Percentiles rank a stretch among this genome's conserved stretches.
Evolutionary conservation across 1,140 invertebrate genomes (phyloP).

Genomic region (Nasonia giraulti): DNA sequence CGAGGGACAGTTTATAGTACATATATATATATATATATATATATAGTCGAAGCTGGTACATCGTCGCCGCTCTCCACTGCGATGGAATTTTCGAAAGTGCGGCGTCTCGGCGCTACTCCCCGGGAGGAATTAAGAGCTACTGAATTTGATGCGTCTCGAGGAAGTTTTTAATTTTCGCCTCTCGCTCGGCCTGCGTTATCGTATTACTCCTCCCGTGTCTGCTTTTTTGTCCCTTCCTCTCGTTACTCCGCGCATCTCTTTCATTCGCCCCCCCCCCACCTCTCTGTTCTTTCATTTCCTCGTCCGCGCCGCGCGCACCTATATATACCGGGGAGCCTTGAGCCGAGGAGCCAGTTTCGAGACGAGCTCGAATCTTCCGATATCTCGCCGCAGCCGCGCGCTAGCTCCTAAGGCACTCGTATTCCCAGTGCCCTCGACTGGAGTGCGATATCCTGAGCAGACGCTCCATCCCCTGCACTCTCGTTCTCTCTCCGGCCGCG

Average conservation of each 20-base stretch:
- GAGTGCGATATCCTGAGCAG: slow-evolving; percentile 46
- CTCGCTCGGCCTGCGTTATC: neutral
- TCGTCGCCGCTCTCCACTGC: neutral
- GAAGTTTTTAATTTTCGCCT: slow-evolving; percentile 39
- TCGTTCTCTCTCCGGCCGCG: neutral
- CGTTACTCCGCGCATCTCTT: neutral
- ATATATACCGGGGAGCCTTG: neutral
- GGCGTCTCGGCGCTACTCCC: neutral
- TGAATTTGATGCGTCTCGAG: neutral
- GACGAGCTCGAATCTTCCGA: slow-evolving; percentile 34
- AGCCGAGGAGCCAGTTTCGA: slow-evolving; percentile 6
- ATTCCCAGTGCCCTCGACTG: slow-evolving; percentile 18
- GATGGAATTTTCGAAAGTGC: neutral
- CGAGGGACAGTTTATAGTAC: too few species aligned
- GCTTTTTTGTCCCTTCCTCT: neutral
- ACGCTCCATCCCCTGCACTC: slow-evolving; percentile 7
- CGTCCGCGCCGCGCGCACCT: too few species aligned
- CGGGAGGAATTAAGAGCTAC: neutral
- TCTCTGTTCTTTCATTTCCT: neutral
- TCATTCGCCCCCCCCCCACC: neutral
- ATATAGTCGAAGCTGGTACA: neutral
- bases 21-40: neutral
- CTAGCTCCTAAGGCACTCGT: slow-evolving; percentile 28
- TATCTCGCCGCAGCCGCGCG: neutral
- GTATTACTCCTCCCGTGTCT: neutral